phyloP scores from a whole-genome alignment of 2,888 invertebrate species.

The Ceriagrion tenellum region DNA sequence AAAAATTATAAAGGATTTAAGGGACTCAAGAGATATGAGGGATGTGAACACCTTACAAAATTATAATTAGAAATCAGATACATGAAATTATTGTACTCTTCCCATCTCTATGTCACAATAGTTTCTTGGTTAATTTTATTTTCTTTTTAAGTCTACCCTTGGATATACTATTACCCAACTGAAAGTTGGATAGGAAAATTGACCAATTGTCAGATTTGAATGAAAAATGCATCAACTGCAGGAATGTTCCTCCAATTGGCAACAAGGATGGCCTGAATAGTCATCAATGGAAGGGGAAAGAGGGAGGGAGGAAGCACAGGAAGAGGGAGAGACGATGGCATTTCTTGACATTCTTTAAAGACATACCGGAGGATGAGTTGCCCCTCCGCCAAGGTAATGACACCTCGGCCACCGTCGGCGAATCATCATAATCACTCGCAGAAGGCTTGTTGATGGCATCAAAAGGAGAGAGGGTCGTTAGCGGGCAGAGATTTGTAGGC shows the following conservation, averaged over 20 bases:
- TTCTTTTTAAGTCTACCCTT: too few species aligned
- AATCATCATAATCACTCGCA: slow-evolving; percentile 79
- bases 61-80: too few species aligned
- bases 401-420: slow-evolving; percentile 89
- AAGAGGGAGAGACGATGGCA: not conserved
- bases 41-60: too few species aligned
- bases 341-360: not conserved
- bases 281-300: not conserved
- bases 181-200: too few species aligned
- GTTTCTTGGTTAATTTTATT: too few species aligned
- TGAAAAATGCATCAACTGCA: not conserved
- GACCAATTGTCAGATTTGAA: not conserved
- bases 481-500: slow-evolving; percentile 62
- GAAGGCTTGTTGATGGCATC: slow-evolving; percentile 71
- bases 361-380: slow-evolving; percentile 76
- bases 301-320: not conserved
- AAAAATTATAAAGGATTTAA: too few species aligned
- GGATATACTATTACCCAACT: too few species aligned
- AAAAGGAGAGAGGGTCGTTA: slow-evolving; percentile 38
- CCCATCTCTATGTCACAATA: too few species aligned
- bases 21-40: too few species aligned
- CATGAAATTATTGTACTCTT: too few species aligned
- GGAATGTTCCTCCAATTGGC: not conserved
- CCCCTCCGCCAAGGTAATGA: slow-evolving; percentile 90
- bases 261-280: not conserved